phyloP scores from a whole-genome alignment of 2,888 invertebrate genomes.

The Erynnis tages region DNA sequence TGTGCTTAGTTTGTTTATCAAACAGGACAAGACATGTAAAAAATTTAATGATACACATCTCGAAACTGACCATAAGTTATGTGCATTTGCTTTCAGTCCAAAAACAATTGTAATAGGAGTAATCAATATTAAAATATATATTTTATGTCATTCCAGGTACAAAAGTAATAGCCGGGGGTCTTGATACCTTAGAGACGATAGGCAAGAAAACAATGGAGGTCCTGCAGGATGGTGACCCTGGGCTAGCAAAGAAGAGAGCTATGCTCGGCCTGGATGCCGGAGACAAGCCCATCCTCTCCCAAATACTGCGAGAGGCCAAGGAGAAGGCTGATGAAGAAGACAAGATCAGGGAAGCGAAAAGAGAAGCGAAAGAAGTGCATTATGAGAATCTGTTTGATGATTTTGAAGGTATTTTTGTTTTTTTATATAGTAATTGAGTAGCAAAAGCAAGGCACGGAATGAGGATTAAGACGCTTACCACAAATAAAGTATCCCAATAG shows the following conservation, averaged over 20 bases:
- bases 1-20: too few species aligned
- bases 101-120: too few species aligned
- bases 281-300: conserved; percentile 84
- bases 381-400: conserved; percentile 93
- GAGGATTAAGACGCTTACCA: too few species aligned
- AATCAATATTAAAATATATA: too few species aligned
- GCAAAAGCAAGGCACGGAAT: too few species aligned
- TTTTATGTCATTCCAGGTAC: conserved; percentile 67
- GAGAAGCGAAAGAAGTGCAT: conserved; percentile 79
- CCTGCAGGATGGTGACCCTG: conserved; percentile 95
- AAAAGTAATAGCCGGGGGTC: conserved; percentile 89
- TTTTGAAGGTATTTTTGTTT: conserved; percentile 84
- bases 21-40: too few species aligned
- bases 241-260: conserved; percentile 89
- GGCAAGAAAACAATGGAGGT: conserved; percentile 98
- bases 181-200: conserved; percentile 94
- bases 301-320: conserved; percentile 86
- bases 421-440: not conserved
- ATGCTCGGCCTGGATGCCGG: conserved; percentile 82
- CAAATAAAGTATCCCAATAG: too few species aligned
- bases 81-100: too few species aligned
- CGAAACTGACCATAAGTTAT: too few species aligned
- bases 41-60: too few species aligned
- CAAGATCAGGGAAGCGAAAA: conserved; percentile 68
- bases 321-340: conserved; percentile 84